These are phyloP conservation scores for Glaucopsyche alexis DNA, from an alignment of 2,888 invertebrate species.

Conservation along the genomic window DNA sequence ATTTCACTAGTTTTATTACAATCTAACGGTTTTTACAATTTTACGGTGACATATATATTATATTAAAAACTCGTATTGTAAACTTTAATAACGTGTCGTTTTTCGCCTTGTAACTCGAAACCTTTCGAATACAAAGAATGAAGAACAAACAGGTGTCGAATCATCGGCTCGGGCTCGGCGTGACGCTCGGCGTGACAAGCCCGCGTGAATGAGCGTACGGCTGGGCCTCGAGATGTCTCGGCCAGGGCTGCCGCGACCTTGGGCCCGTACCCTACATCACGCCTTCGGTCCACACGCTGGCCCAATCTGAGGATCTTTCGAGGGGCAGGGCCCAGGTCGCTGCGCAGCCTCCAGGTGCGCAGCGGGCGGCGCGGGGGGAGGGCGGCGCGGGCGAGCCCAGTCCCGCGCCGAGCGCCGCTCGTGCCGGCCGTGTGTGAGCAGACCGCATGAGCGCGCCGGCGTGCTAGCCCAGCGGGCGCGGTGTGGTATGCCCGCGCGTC, in stretches of 20 bases:
- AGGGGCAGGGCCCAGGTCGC: constrained; percentile 51
- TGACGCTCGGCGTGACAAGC: background rate
- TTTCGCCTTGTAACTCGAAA: no score
- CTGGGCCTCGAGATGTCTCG: constrained; percentile 39
- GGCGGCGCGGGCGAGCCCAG: constrained; percentile 57
- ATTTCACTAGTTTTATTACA: no score
- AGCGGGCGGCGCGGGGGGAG: constrained; percentile 43
- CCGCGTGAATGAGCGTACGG: constrained; percentile 16
- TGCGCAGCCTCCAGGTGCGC: constrained; percentile 59
- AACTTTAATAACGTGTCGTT: no score
- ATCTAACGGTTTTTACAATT: no score
- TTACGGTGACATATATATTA: no score
- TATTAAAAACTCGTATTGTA: no score
- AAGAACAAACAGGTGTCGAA: no score
- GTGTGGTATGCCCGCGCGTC: constrained; percentile 78
- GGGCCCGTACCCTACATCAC: constrained; percentile 52
- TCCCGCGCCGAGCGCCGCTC: constrained; percentile 73
- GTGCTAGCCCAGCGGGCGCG: constrained; percentile 78
- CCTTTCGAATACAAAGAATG: no score
- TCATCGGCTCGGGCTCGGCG: background rate
- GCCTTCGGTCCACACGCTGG: constrained; percentile 36
- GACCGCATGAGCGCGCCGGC: constrained; percentile 74
- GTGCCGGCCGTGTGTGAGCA: constrained; percentile 61
- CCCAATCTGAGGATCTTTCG: constrained; percentile 44
- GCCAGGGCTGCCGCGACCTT: constrained; percentile 64